phyloP scores from a whole-genome alignment of 2,888 invertebrate genomes.

The Rutpela maculata region DNA sequence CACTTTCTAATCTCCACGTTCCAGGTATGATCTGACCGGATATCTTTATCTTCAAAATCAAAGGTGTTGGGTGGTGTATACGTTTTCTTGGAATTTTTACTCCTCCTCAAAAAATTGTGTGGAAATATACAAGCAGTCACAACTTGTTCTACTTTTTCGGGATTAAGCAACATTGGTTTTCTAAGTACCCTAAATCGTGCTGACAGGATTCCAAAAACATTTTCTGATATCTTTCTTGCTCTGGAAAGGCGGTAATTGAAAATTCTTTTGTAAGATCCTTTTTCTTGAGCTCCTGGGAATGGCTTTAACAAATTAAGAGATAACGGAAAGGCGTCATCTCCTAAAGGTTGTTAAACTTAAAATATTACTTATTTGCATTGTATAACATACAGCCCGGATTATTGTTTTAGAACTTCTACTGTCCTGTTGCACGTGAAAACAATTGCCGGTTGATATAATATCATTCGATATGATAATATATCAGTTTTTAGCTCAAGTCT shows the following conservation, averaged over 20 bases:
- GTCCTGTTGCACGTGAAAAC: too few species aligned
- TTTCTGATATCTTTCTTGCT: constrained; percentile 49
- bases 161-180: constrained; percentile 49
- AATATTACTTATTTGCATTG: too few species aligned
- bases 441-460: too few species aligned
- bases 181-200: constrained; percentile 49
- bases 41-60: constrained; percentile 18
- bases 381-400: too few species aligned
- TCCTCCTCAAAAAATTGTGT: constrained; percentile 43
- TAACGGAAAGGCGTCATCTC: constrained; percentile 40
- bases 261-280: constrained; percentile 44
- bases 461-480: too few species aligned
- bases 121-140: constrained; percentile 31
- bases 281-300: constrained; percentile 39
- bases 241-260: constrained; percentile 52
- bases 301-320: constrained; percentile 45
- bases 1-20: not conserved
- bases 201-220: constrained; percentile 52
- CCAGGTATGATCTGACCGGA: not conserved
- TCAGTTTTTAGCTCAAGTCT: too few species aligned
- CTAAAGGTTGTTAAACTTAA: too few species aligned
- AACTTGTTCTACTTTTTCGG: constrained; percentile 43
- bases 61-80: constrained; percentile 35
- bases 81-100: constrained; percentile 4
- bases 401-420: too few species aligned